phyloP scores from a whole-genome alignment of 2,113 vertebrate genomes.

The Strix uralensis region DNA sequence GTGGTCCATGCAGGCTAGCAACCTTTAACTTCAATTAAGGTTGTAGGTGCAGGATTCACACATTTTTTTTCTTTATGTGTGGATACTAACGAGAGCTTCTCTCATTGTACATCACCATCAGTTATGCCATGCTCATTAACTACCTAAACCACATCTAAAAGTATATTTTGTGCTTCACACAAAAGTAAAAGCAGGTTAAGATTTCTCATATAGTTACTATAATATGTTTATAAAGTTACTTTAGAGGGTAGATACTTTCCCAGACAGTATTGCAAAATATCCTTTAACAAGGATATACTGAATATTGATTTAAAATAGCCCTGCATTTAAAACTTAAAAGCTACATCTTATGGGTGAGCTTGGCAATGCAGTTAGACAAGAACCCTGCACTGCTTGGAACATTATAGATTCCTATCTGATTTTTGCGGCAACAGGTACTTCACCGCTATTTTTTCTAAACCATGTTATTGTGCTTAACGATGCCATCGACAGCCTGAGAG shows the following conservation, averaged over 20 bases:
- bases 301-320: background rate
- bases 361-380: background rate
- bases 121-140: background rate
- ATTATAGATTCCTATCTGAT: background rate
- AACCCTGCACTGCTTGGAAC: background rate
- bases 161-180: background rate
- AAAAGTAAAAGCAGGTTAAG: background rate
- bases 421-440: background rate
- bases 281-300: background rate
- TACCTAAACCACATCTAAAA: background rate
- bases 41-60: background rate
- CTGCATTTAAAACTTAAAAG: background rate
- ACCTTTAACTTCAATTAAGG: background rate
- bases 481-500: background rate
- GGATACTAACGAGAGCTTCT: background rate
- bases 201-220: background rate
- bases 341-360: background rate
- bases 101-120: accelerated
- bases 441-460: background rate
- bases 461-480: background rate
- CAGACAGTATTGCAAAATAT: background rate
- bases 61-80: background rate
- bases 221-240: background rate
- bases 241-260: background rate
- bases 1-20: background rate